Conservation (phyloP, 30 jellyfish, hydroid and myxozoan species). For the Aurelia coerulea region DNA sequence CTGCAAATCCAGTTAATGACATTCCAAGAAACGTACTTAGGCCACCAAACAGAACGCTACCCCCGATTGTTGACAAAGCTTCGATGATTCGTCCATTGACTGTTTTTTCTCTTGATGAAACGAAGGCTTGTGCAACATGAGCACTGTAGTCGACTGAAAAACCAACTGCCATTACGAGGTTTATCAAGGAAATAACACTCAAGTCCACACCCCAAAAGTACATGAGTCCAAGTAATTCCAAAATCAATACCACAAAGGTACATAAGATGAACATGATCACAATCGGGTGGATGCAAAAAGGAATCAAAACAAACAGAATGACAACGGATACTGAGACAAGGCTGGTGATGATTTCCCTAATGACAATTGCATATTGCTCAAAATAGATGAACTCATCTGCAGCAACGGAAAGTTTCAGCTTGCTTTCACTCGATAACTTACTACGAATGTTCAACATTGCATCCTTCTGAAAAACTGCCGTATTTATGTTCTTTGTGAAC, state of each 20-base stretch:
- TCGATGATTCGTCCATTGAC: constrained; percentile 75
- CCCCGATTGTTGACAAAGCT: constrained; percentile 87
- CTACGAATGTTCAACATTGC: constrained; percentile 82
- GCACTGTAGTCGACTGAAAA: constrained; percentile 98
- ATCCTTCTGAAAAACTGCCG: constrained; percentile 66
- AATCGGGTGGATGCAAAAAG: constrained; percentile 88
- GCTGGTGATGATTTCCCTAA: constrained; percentile 68
- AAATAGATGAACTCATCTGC: constrained; percentile 73
- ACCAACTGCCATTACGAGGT: constrained; percentile 94
- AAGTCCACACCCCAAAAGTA: constrained; percentile 86
- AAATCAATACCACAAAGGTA: constrained; percentile 63
- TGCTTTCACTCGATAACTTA: constrained; percentile 26
- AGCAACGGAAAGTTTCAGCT: constrained; percentile 19
- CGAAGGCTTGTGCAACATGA: constrained; percentile 94
- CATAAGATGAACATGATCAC: constrained; percentile 58
- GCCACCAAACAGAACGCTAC: constrained; percentile 96
- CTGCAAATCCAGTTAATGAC: constrained; percentile 63
- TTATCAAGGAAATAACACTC: constrained; percentile 88
- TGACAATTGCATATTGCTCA: constrained; percentile 86
- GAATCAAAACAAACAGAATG: constrained; percentile 71
- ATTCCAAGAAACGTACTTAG: constrained; percentile 74
- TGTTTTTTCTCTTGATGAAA: constrained; percentile 57
- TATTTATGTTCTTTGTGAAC: constrained; percentile 59
- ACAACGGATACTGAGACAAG: constrained; percentile 67
- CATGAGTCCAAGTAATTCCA: constrained; percentile 91